A percentile compares a stretch with the other conserved stretches of the same genome.
phyloP scores from a whole-genome alignment of 2,113 vertebrate genomes.

The Rafetus swinhoei region DNA sequence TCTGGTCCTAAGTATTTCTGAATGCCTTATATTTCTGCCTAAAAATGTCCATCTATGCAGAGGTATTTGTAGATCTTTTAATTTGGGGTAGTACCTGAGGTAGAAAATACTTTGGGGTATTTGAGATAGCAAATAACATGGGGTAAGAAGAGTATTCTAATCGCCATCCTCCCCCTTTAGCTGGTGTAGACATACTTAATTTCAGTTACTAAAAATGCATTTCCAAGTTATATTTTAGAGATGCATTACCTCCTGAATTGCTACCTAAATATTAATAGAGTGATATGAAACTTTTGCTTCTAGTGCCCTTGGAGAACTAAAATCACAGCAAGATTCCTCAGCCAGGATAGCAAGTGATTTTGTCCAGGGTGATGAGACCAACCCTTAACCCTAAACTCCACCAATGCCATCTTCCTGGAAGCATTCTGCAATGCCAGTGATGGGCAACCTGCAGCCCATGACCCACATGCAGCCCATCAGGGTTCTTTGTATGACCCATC shows the following conservation, averaged over 20 bases:
- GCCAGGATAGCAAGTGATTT: background rate
- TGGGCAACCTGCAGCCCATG: too few species aligned
- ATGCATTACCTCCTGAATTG: slow-evolving; percentile 58
- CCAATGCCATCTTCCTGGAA: slow-evolving; percentile 1
- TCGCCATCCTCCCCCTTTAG: background rate
- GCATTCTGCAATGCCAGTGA: background rate
- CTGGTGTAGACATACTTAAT: slow-evolving; percentile 46
- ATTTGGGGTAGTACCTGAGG: background rate
- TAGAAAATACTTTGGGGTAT: background rate
- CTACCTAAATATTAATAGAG: slow-evolving; percentile 71
- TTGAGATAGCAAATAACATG: slow-evolving; percentile 2
- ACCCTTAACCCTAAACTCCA: slow-evolving; percentile 2
- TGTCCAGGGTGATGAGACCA: background rate
- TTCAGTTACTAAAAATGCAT: slow-evolving; percentile 60
- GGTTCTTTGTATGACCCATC: too few species aligned
- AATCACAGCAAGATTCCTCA: background rate
- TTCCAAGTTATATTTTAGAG: slow-evolving; percentile 71
- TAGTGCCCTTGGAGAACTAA: slow-evolving; percentile 58
- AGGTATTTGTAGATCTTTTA: background rate
- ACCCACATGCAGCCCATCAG: too few species aligned
- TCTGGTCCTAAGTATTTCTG: background rate
- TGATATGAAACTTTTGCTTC: slow-evolving; percentile 47
- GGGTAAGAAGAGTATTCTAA: background rate
- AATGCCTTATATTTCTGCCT: background rate
- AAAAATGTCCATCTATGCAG: background rate